These are phyloP conservation scores for Eurosta solidaginis DNA, from an alignment of 1,140 invertebrate species.

Conservation along the genomic window DNA sequence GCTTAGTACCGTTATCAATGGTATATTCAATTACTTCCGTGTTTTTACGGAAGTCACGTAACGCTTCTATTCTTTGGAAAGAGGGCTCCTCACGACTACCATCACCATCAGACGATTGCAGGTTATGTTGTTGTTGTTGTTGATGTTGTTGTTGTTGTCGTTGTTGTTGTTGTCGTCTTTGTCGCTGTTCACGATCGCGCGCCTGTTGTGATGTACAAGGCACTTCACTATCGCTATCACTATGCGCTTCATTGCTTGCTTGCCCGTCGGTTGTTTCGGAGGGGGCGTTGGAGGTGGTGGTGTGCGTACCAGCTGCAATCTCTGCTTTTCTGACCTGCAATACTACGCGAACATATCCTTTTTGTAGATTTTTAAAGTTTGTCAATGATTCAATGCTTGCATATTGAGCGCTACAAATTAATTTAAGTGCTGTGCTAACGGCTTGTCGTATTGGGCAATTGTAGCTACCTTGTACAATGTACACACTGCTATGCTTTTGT, in stretches of 20 bases:
- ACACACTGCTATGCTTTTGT: neutral
- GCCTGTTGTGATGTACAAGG: neutral
- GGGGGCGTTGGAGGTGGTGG: too few species aligned
- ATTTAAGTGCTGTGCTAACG: neutral
- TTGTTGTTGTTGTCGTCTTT: neutral
- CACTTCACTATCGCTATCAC: neutral
- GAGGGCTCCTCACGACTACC: neutral
- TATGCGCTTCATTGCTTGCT: neutral
- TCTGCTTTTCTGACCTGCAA: neutral
- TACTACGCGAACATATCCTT: neutral
- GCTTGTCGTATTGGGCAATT: neutral
- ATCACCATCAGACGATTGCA: neutral
- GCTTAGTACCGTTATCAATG: neutral
- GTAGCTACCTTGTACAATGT: neutral
- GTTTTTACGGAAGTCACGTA: neutral
- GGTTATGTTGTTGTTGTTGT: neutral
- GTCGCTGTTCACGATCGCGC: neutral
- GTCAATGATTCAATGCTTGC: neutral
- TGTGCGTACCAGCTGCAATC: too few species aligned
- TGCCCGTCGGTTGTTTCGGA: neutral
- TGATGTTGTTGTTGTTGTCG: too few species aligned
- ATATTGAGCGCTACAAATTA: slow-evolving; percentile 1
- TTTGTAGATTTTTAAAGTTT: neutral
- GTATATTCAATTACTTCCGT: neutral
- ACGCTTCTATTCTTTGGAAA: neutral